phyloP scores from a whole-genome alignment of 2,113 vertebrate species.

The Isurus oxyrinchus region DNA sequence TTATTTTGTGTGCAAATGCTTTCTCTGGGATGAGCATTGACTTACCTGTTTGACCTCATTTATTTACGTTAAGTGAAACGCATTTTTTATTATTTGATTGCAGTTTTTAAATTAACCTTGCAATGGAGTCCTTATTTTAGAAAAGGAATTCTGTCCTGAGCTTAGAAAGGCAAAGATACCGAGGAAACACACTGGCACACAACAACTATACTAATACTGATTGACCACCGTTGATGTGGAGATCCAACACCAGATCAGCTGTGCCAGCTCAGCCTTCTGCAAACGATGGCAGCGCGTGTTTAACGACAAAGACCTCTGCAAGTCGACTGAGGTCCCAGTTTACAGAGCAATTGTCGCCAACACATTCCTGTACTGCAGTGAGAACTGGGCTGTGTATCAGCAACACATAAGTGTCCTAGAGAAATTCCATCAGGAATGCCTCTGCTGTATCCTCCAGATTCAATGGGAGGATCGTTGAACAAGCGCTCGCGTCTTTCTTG shows the following conservation, averaged over 20 bases:
- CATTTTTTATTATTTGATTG: not conserved
- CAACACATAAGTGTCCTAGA: not conserved
- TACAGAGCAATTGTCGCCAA: not conserved
- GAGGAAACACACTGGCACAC: not conserved
- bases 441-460: not conserved
- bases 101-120: not conserved
- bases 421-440: no score
- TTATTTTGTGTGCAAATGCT: not conserved
- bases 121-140: not conserved
- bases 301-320: not conserved
- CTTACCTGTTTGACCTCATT: conserved; percentile 11
- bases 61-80: not conserved
- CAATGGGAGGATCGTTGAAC: not conserved
- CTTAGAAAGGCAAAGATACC: not conserved
- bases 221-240: not conserved
- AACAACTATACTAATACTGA: not conserved
- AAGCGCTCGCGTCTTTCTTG: not conserved
- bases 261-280: not conserved
- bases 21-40: not conserved
- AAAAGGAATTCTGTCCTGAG: not conserved
- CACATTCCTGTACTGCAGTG: not conserved
- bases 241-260: not conserved
- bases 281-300: not conserved
- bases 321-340: no score
- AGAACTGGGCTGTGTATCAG: not conserved